These are phyloP conservation scores for Sinocyclocheilus rhinocerous DNA, from an alignment of 2,113 vertebrate genomes.

Conservation along the genomic window DNA sequence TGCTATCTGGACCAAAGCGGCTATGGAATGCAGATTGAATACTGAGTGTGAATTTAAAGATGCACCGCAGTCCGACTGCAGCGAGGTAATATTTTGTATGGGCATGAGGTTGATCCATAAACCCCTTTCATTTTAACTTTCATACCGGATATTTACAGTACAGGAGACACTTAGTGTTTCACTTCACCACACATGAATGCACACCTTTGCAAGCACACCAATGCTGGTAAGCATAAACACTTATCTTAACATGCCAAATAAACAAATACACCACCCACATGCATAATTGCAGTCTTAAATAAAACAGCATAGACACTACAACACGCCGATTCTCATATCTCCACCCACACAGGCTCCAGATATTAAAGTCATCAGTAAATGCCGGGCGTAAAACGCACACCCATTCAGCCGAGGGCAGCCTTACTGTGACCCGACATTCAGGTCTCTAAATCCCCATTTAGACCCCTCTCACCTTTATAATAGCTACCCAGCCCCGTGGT, in stretches of 20 bases:
- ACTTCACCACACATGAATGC: neutral
- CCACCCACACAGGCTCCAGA: constrained; percentile 3
- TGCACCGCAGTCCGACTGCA: neutral
- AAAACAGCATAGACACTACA: neutral
- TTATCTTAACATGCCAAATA: constrained; percentile 44
- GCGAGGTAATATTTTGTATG: neutral
- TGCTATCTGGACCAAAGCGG: constrained; percentile 30
- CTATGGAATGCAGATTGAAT: neutral
- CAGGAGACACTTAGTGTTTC: constrained; percentile 6
- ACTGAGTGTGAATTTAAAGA: constrained; percentile 21
- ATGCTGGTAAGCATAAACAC: constrained; percentile 20
- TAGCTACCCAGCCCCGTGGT: neutral
- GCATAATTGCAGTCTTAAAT: constrained; percentile 42
- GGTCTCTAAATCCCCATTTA: constrained; percentile 9
- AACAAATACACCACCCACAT: constrained; percentile 39
- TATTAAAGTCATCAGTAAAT: constrained; percentile 20
- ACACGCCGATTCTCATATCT: constrained; percentile 10
- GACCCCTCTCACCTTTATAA: neutral
- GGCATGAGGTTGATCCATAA: neutral
- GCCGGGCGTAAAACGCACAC: neutral
- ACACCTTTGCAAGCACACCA: neutral
- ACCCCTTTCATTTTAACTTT: neutral
- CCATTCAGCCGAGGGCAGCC: constrained; percentile 8
- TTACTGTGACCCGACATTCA: neutral
- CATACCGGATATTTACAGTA: neutral